phyloP scores from a whole-genome alignment of 2,888 invertebrate genomes.

The Drosophila antonietae region DNA sequence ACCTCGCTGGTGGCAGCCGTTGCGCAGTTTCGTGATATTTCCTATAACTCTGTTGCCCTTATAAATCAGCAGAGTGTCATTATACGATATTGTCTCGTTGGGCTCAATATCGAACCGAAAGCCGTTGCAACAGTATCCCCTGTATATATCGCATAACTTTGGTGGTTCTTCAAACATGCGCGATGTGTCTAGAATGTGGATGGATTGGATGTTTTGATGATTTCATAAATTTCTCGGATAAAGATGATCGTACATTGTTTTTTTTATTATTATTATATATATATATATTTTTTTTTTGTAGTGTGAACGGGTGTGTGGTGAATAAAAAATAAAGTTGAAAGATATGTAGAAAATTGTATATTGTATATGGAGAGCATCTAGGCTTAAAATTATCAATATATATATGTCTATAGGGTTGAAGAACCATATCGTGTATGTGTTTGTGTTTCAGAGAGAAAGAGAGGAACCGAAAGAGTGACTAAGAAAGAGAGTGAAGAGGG shows the following conservation, averaged over 20 bases:
- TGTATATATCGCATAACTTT: conserved; percentile 73
- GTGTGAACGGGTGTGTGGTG: conserved; percentile 17
- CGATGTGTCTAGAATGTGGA: conserved; percentile 76
- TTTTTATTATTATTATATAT: background rate
- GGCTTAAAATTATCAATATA: conserved; percentile 22
- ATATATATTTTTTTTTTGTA: conserved; percentile 18
- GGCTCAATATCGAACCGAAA: conserved; percentile 77
- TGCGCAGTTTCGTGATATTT: conserved; percentile 79
- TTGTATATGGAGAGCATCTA: conserved; percentile 35
- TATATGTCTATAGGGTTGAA: background rate
- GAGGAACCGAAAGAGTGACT: background rate
- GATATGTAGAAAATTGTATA: conserved; percentile 53
- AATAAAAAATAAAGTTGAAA: conserved; percentile 66
- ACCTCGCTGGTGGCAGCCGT: conserved; percentile 79
- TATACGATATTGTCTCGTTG: conserved; percentile 79
- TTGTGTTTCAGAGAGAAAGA: background rate
- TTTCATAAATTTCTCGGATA: conserved; percentile 39
- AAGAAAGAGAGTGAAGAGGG: background rate
- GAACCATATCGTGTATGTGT: conserved; percentile 1
- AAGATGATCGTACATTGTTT: conserved; percentile 12
- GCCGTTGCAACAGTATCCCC: conserved; percentile 81
- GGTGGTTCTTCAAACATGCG: conserved; percentile 74
- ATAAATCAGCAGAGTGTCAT: conserved; percentile 79
- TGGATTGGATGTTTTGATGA: conserved; percentile 67
- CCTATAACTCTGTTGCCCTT: conserved; percentile 79